These are phyloP conservation scores for Machaerirhynchus nigripectus DNA, from an alignment of 2,113 vertebrate species.

Conservation along the genomic window DNA sequence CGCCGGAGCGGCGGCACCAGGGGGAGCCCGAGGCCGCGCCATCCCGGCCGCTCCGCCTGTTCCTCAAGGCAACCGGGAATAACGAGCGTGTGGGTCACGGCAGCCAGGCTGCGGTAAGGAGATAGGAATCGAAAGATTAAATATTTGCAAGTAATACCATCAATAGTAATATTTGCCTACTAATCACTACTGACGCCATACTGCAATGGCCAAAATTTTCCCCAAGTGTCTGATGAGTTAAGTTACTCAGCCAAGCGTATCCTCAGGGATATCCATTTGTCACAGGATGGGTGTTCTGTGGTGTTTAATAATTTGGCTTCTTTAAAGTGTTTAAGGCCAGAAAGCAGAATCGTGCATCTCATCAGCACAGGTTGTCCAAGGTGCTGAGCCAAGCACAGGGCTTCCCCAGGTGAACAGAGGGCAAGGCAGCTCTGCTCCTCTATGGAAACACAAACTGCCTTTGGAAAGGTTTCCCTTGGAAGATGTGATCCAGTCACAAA, in stretches of 20 bases:
- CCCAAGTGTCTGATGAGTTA: neutral
- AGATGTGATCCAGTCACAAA: neutral
- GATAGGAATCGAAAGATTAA: neutral
- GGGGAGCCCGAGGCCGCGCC: neutral
- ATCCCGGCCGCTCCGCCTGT: neutral
- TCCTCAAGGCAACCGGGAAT: accelerated
- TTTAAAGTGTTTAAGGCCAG: neutral
- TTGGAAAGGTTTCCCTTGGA: neutral
- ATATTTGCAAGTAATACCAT: too few species aligned
- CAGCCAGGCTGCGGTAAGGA: neutral
- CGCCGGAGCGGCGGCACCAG: neutral
- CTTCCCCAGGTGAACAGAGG: accelerated
- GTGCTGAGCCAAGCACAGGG: accelerated
- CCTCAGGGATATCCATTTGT: neutral
- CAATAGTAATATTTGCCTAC: too few species aligned
- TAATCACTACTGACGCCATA: accelerated
- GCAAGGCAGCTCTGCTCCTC: neutral
- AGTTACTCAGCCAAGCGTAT: accelerated
- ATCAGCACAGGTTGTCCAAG: neutral
- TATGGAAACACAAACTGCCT: accelerated
- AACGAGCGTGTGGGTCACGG: accelerated
- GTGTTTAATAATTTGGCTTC: neutral
- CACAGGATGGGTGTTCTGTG: neutral
- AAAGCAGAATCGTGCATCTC: accelerated
- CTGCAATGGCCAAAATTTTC: neutral